Base-by-base conservation (phyloP, 2,797 vertebrate genomes). In the Limnodromus scolopaceus region DNA sequence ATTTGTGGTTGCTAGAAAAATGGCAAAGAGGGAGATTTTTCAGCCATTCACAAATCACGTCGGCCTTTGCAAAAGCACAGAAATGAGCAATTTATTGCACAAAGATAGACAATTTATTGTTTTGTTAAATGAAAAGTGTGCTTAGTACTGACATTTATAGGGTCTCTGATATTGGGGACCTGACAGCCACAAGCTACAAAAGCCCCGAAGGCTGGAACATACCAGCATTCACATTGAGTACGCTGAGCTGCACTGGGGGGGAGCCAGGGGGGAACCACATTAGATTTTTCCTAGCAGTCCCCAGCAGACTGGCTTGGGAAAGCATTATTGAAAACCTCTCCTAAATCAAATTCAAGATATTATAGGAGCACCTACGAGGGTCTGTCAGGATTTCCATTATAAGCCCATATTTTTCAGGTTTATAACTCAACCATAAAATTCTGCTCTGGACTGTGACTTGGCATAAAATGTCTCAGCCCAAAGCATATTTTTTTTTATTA, bases 311-410 rank as follows among this genome's bases (percentile, higher is more conserved):
- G 84, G 54, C 96, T 97, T 97, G 87, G 88, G 94, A 98, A 97
- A 97, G 96, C 72, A 84, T 97, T 97, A 97, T 95, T 97, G 97
- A 96, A 98, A 98, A 97, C 75, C 87, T 91, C 86, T 95, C 95
- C 79, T 98, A 98, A 98, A 98, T 98, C 95, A 97, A 95, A 98
- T 97, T 98, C 95, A 91, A 76, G 96, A 95, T 97, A 97, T 98
- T 97, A 94, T 61, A 97, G 96, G 46, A 96, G 90, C 13, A 61
- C 87, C 91, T 97, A 76, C 63, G 83, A 93, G 64, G 92, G 83
- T 96, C 97, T 97, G 96, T 97, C 97, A 97, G 93, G 94, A 97
- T 97, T 98, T 98, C 97, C 96, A 97, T 98, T 97, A 96, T 95
- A 97, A 98, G 81, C 72, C 83, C 80, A 78, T 96, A 97, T 98